phyloP scores from a whole-genome alignment of 2,888 invertebrate species.

The Andrena marginata region DNA sequence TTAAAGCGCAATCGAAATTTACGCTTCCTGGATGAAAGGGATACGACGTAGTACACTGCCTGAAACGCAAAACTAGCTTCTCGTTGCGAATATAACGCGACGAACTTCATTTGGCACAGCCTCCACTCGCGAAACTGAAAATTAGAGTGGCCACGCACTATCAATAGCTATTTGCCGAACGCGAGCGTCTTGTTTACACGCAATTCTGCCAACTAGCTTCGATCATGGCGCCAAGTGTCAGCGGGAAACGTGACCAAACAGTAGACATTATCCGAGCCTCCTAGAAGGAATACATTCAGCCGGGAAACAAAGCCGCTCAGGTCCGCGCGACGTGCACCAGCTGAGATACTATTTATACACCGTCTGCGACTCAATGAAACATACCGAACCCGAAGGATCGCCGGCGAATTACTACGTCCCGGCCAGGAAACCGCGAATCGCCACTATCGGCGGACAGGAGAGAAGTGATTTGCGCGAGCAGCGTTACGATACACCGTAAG shows the following conservation, averaged over 20 bases:
- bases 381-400: neutral
- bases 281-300: slow-evolving; percentile 27
- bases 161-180: slow-evolving; percentile 54
- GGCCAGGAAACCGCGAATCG: neutral
- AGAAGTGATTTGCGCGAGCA: neutral
- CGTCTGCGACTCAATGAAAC: neutral
- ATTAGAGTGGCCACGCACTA: slow-evolving; percentile 30
- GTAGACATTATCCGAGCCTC: slow-evolving; percentile 31
- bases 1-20: too few relatives aligned
- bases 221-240: slow-evolving; percentile 56
- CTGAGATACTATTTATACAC: slow-evolving; percentile 21
- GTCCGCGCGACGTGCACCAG: slow-evolving; percentile 5
- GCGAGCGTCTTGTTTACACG: slow-evolving; percentile 57
- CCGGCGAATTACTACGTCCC: neutral
- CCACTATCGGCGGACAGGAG: neutral
- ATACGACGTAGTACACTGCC: neutral
- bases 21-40: neutral
- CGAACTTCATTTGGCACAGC: slow-evolving; percentile 42
- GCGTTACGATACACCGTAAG: slow-evolving; percentile 11
- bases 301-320: slow-evolving; percentile 32
- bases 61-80: slow-evolving; percentile 23
- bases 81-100: slow-evolving; percentile 18
- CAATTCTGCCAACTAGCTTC: slow-evolving; percentile 51
- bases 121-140: slow-evolving; percentile 41
- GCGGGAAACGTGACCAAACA: slow-evolving; percentile 58